Base-by-base conservation (phyloP, 2,888 invertebrate genomes). In the Metellina segmentata region DNA sequence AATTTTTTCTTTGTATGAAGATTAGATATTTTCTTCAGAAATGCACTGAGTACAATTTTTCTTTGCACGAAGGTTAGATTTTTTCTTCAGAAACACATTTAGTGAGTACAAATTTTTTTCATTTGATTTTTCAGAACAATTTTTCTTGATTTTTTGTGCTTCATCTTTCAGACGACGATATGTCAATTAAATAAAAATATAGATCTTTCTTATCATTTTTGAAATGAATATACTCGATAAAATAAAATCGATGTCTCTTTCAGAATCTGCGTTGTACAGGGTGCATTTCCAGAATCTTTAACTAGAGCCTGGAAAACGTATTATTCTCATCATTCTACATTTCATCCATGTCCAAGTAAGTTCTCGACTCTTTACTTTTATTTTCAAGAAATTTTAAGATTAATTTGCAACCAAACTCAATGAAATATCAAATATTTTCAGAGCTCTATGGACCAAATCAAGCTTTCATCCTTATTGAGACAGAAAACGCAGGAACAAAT, bases 221-320 rank as follows among this genome's bases (percentile, higher is more conserved):
- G 34, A 1, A 2, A 34, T 34, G 34, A 34, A 34, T 34, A 34
- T 2, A 4, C 34, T 34, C 34, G 34, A 34, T 34, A 34, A 34
- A 34, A 34, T 77, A 20, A 77, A 77, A 1, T 6, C 16, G 13
- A 7, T 85, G 9, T 53, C 7, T 53, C 16, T 78, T 78, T 86
- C 34, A 86, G 86, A 2, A 78, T 86, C 11, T 86, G 70, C n/a
- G 86, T 86, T 9, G 86, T 86, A 1, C 86, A 79, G 71, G 86
- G 79, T 48, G 71, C 19, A 13, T 86, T 71, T 19, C 86, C 86
- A 19, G 34, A 78, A 20, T 20, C 78, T 13, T 78, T 78, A 7
- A 52, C 53, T n/a, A 20, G 19, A 34, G 86, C 86, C 1, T 86
- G 86, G 86, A 86, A 20, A 72, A 7, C 19, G 0, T 71, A 53